These are phyloP conservation scores for Bombus polaris DNA, from an alignment of 1,140 invertebrate species.

Conservation along the genomic window DNA sequence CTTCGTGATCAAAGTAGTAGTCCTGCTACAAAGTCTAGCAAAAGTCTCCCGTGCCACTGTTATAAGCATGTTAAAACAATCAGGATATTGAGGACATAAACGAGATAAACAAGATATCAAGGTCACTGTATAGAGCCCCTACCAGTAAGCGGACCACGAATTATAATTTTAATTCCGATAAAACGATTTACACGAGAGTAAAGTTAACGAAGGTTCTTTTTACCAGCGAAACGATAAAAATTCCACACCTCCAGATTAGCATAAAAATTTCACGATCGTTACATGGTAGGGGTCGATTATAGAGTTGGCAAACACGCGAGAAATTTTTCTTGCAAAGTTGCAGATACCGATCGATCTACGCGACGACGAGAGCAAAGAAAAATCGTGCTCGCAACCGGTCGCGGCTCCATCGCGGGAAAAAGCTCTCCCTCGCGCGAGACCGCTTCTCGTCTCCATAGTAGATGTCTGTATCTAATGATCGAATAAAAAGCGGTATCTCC, in stretches of 20 bases:
- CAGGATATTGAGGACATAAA: too few species aligned
- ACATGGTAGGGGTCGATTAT: not conserved
- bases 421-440: conserved; percentile 9
- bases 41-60: too few species aligned
- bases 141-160: too few species aligned
- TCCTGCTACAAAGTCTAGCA: too few species aligned
- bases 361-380: conserved; percentile 8
- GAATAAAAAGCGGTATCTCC: conserved; percentile 68
- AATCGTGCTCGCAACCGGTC: conserved; percentile 65
- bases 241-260: not conserved
- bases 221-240: too few species aligned
- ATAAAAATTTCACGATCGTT: not conserved
- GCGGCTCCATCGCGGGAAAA: conserved; percentile 55
- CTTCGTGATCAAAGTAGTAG: too few species aligned
- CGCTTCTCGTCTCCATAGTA: conserved; percentile 60
- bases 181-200: not conserved
- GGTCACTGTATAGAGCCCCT: too few species aligned
- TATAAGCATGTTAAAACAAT: too few species aligned
- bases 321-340: conserved; percentile 42
- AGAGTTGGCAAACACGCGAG: not conserved
- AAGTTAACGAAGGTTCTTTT: too few species aligned
- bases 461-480: conserved; percentile 58
- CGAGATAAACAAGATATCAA: too few species aligned
- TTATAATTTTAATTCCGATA: not conserved
- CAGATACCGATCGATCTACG: not conserved